Evolutionary conservation across 1,140 invertebrate species (phyloP), one percentile per base, ranked within the genome.

Genomic region (Macrotrachela quadricornifera): DNA sequence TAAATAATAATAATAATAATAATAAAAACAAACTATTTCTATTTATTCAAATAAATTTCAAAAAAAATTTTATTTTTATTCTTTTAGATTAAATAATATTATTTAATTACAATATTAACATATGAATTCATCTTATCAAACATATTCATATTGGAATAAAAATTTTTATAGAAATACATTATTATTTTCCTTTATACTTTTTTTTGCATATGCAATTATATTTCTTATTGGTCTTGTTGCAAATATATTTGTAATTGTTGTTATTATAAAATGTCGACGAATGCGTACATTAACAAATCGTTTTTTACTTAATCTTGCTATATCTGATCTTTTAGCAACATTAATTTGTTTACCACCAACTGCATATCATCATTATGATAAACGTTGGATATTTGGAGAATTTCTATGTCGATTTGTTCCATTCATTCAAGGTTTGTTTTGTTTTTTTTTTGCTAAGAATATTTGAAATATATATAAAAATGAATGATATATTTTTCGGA

Each of bases 371-470:
- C 43, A 49, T 39, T 37, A 36, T 17, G 48, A 50, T 21, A 39
- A 49, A 44, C 41, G 15, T 6, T 54, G 53, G 53, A 36, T 49
- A 30, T 50, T 54, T n/a, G 53, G 53, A 10, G 53, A 54, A 18
- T 42, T 54, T 40, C 41, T 54, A 21, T 54, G 53, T 21, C 53
- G 53, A 17, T 54, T 54, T n/a, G 42, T 39, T 11, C 48, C 44
- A 18, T 54, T 54, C 44, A 39, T 42, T 43, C 53, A 54, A 54
- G 47, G 46, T 9, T 39, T 54, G n/a, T n/a, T n/a, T n/a, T n/a
- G 47, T 38, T 9, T 39, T 2, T 30, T 30, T 30, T 30, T 30
- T 30, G 2, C 21, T 30, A 30, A 4, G 8, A 8, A 2, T 4
- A 30, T 4, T 30, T 30, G 21, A 30, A 4, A 30, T 30, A 2